phyloP scores from a whole-genome alignment of 2,888 invertebrate species.

The Limenitis camilla region DNA sequence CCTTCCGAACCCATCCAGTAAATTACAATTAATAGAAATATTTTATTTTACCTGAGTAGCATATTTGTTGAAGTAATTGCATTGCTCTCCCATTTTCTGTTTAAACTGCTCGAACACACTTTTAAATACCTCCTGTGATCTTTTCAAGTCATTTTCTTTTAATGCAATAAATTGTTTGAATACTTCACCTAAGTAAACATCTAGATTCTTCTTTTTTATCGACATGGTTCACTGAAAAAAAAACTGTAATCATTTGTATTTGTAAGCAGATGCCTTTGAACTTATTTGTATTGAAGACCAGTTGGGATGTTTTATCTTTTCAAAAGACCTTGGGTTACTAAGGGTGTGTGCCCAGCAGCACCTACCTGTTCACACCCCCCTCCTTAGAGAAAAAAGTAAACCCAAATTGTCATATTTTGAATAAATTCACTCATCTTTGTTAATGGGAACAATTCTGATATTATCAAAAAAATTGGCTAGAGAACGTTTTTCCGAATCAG shows the following conservation, averaged over 20 bases:
- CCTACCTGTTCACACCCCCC: too few species aligned
- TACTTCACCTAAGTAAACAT: slow-evolving; percentile 46
- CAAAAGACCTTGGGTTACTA: too few species aligned
- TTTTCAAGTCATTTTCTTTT: slow-evolving; percentile 50
- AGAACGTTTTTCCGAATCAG: too few species aligned
- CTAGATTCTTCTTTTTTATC: slow-evolving; percentile 43
- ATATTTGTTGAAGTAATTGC: slow-evolving; percentile 52
- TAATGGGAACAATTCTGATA: too few species aligned
- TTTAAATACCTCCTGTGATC: slow-evolving; percentile 51
- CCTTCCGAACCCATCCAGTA: not conserved
- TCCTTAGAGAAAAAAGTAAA: too few species aligned
- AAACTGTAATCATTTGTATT: not conserved
- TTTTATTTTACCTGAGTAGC: slow-evolving; percentile 43
- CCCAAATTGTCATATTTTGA: too few species aligned
- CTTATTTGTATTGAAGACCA: too few species aligned
- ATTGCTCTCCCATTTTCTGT: slow-evolving; percentile 52
- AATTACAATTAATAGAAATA: not conserved
- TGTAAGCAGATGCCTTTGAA: too few species aligned
- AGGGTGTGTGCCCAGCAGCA: too few species aligned
- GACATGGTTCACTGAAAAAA: slow-evolving; percentile 33
- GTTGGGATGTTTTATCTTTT: too few species aligned
- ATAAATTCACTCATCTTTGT: too few species aligned
- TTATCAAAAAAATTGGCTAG: too few species aligned
- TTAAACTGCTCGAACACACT: slow-evolving; percentile 53
- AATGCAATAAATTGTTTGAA: slow-evolving; percentile 52